Evolutionary conservation across 2,113 vertebrate genomes (phyloP), one percentile per base, ranked within the genome.

Genomic region (Oncorhynchus kisutch): DNA sequence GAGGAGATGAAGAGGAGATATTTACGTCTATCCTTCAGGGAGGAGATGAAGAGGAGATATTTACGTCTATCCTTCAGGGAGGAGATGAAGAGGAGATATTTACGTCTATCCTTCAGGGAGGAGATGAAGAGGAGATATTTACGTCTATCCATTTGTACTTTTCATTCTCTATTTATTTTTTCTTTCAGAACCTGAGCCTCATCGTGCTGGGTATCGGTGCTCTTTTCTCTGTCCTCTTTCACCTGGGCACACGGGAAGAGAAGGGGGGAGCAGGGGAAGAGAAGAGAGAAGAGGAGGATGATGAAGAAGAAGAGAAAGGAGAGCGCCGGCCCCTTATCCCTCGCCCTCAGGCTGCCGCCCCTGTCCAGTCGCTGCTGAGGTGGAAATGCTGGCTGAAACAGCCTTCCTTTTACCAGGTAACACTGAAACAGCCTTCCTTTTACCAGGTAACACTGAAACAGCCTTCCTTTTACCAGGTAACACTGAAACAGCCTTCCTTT

Each of bases 341-440:
- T 0, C 62, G 76, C 0, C 70, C 79, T 0, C 45, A 6, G 16
- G 5, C 68, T 0, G 14, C 51, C 18, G n/a, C 70, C 0, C 60
- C 5, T 0, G 22, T 75, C 67, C 0, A 80, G 0, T 29, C 85
- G 0, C 29, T 92, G 39, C 87, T 99, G 39, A 90, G 91, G 79
- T 99, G 97, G 97, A 95, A 91, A 0, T 91, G 97, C 78, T 99
- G 97, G 97, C 94, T 99, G 34, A 79, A 45, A 81, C 95, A 99
- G 78, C 94, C 95, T 0, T 94, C 97, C 1, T 99, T 99, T 84
- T 99, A 98, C 83, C 97, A 99, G 95, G 97, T 97, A 75, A 0
- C 1, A 29, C 54, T 14, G 14, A 13, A 22, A 6, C 8, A 31
- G 24, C 24, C 24, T 24, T 93, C 97, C 1, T 98, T 99, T 84